Evolutionary conservation across 2,113 vertebrate species (phyloP), one percentile per base, ranked within the genome.

Genomic region (Nipponia nippon): DNA sequence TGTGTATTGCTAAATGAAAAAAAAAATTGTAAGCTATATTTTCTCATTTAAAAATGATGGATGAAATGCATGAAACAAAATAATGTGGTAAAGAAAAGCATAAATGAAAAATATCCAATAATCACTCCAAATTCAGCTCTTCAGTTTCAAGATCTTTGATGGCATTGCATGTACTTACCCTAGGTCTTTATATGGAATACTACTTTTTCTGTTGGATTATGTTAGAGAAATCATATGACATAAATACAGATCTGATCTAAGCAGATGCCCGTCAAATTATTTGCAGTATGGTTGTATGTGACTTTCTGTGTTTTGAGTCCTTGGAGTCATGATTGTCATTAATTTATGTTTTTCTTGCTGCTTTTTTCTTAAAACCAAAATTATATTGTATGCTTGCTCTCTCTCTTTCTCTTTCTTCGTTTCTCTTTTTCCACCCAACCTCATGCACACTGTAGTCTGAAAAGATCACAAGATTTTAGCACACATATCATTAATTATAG

Each of bases 341-440:
- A 75, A 85, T 81, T 72, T 66, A 17, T 7, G 7, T 21, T 79
- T 80, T 61, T 32, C 10, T 17, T 71, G 10, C 4, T 42, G 8
- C 7, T 56, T 53, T 40, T 79, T 80, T 50, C 23, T 56, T 22
- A 40, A 44, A 72, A 63, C 5, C 1, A 58, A 30, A 83, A 50
- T 15, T 46, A n/a, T 27, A 38, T 9, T 52, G 1, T 11, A 42
- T 76, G 1, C 2, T 50, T 36, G 1, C 30, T 26, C 9, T 46
- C 16, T 34, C 13, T 23, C 13, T 19, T 8, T 8, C 3, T 65
- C 4, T 56, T 44, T 87, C 4, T 56, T 44, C 84, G 30, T 67
- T 77, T 84, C 5, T 84, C 6, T 55, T 38, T 82, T 10, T 71
- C 53, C 52, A 67, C 16, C 2, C 21, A 79, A 17, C 4, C 1